Evolutionary conservation across 1,140 invertebrate genomes (phyloP).

Genomic region (Caligus rogercresseyi): DNA sequence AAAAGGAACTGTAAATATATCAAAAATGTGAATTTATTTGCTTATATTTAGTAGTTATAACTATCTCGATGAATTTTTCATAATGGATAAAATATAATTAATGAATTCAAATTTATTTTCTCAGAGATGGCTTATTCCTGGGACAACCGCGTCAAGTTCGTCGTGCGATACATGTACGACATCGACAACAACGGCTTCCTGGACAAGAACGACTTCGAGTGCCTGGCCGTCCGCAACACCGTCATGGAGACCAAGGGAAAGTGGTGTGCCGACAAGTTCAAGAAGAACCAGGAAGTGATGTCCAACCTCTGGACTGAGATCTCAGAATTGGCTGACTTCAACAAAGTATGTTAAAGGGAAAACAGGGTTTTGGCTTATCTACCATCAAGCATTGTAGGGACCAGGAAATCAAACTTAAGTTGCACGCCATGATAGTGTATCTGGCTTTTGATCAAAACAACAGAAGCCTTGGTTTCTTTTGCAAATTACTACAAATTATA

Average conservation of each 20-base stretch:
- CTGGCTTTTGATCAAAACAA: too few species aligned
- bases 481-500: too few species aligned
- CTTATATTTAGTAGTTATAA: too few species aligned
- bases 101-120: conserved; percentile 12
- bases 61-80: too few species aligned
- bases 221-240: conserved; percentile 54
- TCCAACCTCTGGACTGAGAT: conserved; percentile 63
- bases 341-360: conserved; percentile 51
- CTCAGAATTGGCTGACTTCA: conserved; percentile 57
- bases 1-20: too few species aligned
- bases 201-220: conserved; percentile 59
- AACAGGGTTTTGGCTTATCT: too few species aligned
- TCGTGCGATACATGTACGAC: conserved; percentile 38
- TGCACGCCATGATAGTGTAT: too few species aligned
- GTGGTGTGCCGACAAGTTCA: conserved; percentile 39
- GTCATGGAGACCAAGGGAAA: conserved; percentile 60
- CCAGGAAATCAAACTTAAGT: too few species aligned
- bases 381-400: too few species aligned
- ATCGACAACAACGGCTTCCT: conserved; percentile 62
- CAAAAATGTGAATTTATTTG: too few species aligned
- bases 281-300: conserved; percentile 58
- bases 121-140: conserved; percentile 47
- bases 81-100: too few species aligned
- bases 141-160: conserved; percentile 58
- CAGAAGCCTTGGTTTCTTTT: too few species aligned